phyloP scores from a whole-genome alignment of 2,113 vertebrate genomes.

The Okapia johnstoni region DNA sequence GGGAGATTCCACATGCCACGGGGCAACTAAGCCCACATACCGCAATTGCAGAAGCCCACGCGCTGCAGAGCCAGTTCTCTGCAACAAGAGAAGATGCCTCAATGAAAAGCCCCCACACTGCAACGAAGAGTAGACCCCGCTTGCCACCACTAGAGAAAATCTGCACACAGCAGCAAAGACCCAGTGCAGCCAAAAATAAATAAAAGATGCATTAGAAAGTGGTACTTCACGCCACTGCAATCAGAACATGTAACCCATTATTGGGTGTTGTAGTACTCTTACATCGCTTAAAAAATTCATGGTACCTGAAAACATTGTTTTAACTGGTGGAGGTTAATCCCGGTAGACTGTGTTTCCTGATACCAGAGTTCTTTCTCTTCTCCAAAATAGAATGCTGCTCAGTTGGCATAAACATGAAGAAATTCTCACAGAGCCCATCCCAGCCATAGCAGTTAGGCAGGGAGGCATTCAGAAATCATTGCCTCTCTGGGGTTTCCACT shows the following conservation, averaged over 20 bases:
- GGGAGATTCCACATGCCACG: neutral
- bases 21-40: neutral
- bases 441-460: neutral
- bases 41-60: neutral
- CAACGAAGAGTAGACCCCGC: neutral
- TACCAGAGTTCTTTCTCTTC: neutral
- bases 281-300: neutral
- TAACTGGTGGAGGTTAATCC: neutral
- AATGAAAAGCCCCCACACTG: neutral
- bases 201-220: neutral
- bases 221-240: neutral
- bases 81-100: neutral
- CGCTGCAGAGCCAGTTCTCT: neutral
- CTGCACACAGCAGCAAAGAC: neutral
- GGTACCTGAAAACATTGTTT: neutral
- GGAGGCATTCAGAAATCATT: neutral
- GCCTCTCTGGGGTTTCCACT: neutral
- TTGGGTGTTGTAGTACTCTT: neutral
- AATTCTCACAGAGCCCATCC: neutral
- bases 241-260: neutral
- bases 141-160: neutral
- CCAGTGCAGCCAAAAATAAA: neutral
- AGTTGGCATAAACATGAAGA: neutral
- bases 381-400: neutral
- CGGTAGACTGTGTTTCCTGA: neutral